Evolutionary conservation across 2,113 vertebrate genomes (phyloP), one percentile per base, ranked within the genome.

Genomic region (Mixornis gularis): DNA sequence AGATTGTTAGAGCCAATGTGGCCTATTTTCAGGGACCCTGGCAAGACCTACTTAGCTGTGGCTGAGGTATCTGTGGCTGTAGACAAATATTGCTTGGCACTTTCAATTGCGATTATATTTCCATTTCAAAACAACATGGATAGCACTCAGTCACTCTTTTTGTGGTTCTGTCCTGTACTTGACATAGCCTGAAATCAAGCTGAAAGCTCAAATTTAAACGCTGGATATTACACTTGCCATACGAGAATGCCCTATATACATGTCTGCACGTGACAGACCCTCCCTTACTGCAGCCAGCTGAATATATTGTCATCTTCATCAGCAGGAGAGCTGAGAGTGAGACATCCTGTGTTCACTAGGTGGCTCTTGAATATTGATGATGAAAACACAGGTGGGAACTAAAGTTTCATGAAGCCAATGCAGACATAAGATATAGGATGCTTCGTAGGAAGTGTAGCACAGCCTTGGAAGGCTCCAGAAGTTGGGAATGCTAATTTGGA

Each of bases 11-110:
- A 93, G 25, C 17, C 80, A 84, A 44, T 8, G 8, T 49, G 87
- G 58, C 91, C 87, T 95, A 79, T 94, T 95, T 95, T 85, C 63
- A 69, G 65, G 66, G 38, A 85, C 87, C 70, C 62, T 82, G 81
- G 65, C 41, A 82, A 92, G 71, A 79, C 66, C 63, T 89, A 17
- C 59, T 76, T 89, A 49, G 29, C 65, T 91, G 38, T 69, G 64
- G n/a, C 58, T 93, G 82, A 90, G 66, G 22, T 59, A 25, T 70
- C 34, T 55, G 51, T 66, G 68, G 40, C 72, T 90, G 49, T 69
- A 79, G 78, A 69, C 49, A 89, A 89, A 82, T 79, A 76, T 10
- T 65, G 38, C 38, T 85, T 65, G 59, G 41, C 53, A 40, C 41
- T 87, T 94, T 74, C 78, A 27, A 5, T 36, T 89, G 78, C 1